Evolutionary conservation across 2,113 vertebrate genomes (phyloP), one percentile per base, ranked within the genome.

Genomic region (Carassius auratus): DNA sequence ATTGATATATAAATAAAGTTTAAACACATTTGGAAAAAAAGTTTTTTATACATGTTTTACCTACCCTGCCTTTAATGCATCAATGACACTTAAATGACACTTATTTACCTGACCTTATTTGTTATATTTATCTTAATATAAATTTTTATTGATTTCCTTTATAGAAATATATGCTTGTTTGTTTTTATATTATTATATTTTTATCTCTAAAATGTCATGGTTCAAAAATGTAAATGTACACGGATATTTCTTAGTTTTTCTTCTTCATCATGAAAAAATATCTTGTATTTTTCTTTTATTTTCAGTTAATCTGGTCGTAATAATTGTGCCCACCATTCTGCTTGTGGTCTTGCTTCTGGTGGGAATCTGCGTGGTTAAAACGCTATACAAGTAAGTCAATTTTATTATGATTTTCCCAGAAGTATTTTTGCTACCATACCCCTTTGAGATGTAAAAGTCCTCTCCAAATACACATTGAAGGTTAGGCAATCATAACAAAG

Each of bases 371-470:
- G 76, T 95, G 86, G 95, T 88, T 26, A 89, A 91, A 76, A 86
- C 86, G 74, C 81, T 94, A 4, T 92, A 91, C 84, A 97, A 88
- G 96, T 97, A 95, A 78, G 95, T 94, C 0, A 38, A 0, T 15
- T 55, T 30, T n/a, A 13, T 36, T 9, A 30, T 10, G 0, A 48
- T 48, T 48, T 48, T 48, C 6, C 9, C 2, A 14, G 5, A 14
- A 17, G n/a, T 76, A 13, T 9, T 52, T 62, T 3, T 45, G 52
- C 10, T 4, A 0, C 30, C 36, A 9, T 12, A 59, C 6, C 14
- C 17, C 36, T 55, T 68, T 8, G 15, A 17, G 30, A 68, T 17
- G 15, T 36, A 36, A 68, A 68, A 33, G 26, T 17, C 14, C 64
- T 66, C 13, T 26, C 26, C 26, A 26, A 26, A 26, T 26, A 1